Evolutionary conservation across 2,797 vertebrate species (phyloP).

Genomic region (Allenopithecus nigroviridis): DNA sequence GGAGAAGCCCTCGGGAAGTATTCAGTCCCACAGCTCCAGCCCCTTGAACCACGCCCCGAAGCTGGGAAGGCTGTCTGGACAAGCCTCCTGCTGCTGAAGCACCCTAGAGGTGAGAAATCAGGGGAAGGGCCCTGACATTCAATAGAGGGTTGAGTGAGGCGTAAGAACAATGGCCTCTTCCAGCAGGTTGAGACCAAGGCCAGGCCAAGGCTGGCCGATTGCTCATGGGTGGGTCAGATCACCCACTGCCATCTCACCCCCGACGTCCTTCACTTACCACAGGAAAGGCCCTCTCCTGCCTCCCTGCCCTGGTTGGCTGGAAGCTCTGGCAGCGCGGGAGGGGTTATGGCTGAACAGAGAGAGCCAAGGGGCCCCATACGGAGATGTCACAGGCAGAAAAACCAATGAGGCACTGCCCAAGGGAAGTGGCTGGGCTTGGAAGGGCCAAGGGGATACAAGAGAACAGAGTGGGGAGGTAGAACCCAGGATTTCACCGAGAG

Average conservation of each 20-base stretch:
- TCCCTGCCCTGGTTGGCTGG: neutral
- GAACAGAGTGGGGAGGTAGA: neutral
- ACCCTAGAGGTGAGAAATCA: neutral
- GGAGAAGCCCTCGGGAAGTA: neutral
- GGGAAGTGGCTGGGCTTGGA: neutral
- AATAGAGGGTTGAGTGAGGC: neutral
- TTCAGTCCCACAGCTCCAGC: neutral
- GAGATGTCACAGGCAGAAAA: neutral
- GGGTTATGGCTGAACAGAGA: neutral
- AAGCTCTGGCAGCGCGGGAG: neutral
- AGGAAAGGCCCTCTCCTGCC: neutral
- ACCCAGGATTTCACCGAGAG: neutral
- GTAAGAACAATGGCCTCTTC: neutral
- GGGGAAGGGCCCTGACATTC: neutral
- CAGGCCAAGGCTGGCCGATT: neutral
- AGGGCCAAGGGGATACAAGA: neutral
- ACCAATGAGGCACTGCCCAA: neutral
- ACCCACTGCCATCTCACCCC: neutral
- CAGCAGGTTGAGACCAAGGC: neutral
- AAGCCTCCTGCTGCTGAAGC: accelerated
- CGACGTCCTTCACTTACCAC: neutral
- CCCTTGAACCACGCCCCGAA: neutral
- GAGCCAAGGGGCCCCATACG: neutral
- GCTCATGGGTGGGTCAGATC: neutral
- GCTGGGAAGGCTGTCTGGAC: neutral